Base-by-base conservation (phyloP, 2,888 invertebrate genomes). In the Drosophila neutralis region DNA sequence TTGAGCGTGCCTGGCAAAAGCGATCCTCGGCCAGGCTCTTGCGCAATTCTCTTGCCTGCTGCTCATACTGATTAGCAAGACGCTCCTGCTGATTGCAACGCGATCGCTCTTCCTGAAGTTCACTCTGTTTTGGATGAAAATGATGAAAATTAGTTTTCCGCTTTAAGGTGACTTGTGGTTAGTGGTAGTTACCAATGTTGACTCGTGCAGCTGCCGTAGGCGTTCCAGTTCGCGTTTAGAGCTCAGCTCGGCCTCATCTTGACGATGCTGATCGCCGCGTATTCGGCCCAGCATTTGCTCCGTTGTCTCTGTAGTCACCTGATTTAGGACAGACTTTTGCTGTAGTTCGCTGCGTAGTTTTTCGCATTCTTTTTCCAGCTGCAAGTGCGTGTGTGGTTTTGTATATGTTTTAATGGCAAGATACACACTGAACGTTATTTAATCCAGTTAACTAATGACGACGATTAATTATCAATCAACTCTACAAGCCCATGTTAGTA, bases 211-310 rank as follows among this genome's bases (percentile, higher is more conserved):
- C 35, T 87, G 74, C 33, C 87, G 86, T 61, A 93, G 70, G 35
- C 90, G 86, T 21, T 90, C 70, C 49, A 93, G 77, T 69, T 93
- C 93, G 60, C 85, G 87, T 67, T 89, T 91, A 13, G 92, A 73
- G 64, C 86, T 83, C 11, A 89, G 78, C 15, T 91, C 89, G 33
- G 82, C 83, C 54, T 86, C 87, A 15, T 91, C 84, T 79, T 92
- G 91, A 24, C 91, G 88, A 52, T 92, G 95, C n/a, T 94, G 93
- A 80, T 95, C 95, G 61, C 94, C 94, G 36, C 95, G 93, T 13
- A 95, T 94, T 63, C 94, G 94, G 45, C 93, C 93, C 49, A 96
- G 85, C 18, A 95, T 91, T 56, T 93, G 93, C 82, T 95, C 95
- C 61, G 95, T 91, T n/a, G 94, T 94, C 63, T 94, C 94, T 0